Percentiles rank a stretch among this genome's conserved stretches.
Evolutionary conservation across 2,888 invertebrate species (phyloP).

Genomic region (Xanthia togata): DNA sequence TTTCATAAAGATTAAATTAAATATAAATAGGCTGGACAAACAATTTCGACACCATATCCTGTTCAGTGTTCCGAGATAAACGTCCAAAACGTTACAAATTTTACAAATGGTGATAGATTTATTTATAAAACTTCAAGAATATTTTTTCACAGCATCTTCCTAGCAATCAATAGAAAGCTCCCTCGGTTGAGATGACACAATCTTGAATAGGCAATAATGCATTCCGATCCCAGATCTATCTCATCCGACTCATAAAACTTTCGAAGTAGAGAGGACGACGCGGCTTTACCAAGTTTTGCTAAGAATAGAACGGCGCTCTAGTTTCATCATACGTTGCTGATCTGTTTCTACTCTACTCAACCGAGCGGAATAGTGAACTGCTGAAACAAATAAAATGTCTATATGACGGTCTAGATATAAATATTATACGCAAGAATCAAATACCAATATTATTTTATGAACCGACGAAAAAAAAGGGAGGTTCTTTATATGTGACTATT

Average conservation of each 20-base stretch:
- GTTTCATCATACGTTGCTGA: constrained; percentile 68
- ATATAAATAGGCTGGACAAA: constrained; percentile 2
- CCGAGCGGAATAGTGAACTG: constrained; percentile 34
- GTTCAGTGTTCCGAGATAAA: background rate
- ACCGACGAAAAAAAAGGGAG: too few species aligned
- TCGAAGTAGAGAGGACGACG: constrained; percentile 77
- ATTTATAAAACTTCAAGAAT: constrained; percentile 25
- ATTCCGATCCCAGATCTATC: constrained; percentile 84
- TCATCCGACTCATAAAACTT: constrained; percentile 86
- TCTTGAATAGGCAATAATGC: constrained; percentile 86
- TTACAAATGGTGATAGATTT: constrained; percentile 17
- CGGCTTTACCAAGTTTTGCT: constrained; percentile 80
- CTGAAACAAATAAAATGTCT: constrained; percentile 38
- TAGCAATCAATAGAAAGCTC: constrained; percentile 44
- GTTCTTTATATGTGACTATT: background rate
- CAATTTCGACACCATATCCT: background rate
- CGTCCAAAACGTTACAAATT: background rate
- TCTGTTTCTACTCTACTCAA: constrained; percentile 52
- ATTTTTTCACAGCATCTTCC: constrained; percentile 26
- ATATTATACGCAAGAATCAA: constrained; percentile 15
- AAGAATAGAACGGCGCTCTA: constrained; percentile 70
- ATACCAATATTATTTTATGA: constrained; percentile 11
- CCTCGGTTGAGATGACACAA: constrained; percentile 76
- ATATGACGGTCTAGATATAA: constrained; percentile 13
- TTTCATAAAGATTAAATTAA: background rate